Base-by-base conservation (phyloP, 2,113 vertebrate species). In the Nycticebus coucang region DNA sequence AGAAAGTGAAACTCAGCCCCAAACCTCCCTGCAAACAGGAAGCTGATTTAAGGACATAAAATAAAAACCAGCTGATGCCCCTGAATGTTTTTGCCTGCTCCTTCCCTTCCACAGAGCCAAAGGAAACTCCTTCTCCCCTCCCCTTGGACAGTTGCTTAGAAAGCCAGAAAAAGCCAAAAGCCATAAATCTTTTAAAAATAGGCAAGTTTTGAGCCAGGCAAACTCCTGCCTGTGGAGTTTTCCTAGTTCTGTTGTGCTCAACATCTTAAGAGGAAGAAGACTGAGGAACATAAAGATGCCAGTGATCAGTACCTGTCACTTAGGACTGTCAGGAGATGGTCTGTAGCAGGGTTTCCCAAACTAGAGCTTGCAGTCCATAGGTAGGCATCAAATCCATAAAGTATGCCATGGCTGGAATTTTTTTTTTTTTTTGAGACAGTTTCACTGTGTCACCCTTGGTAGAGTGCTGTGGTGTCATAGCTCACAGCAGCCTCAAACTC, bases 11-110 rank as follows among this genome's bases (percentile, higher is more conserved):
- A 89, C 33, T 91, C 89, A 87, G 83, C 87, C 80, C 87, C 4
- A 79, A 97, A 96, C 77, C 89, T 96, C 96, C 95, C 91, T 95
- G 89, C 97, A 97, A 94, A 96, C 95, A 97, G 96, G 97, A 97
- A 97, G 87, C 95, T 97, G 97, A 91, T 96, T 96, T 97, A 96
- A 87, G 95, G 95, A 97, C 97, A 96, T 95, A 97, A 97, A 97
- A 98, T 98, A 98, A 97, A 96, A 97, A 95, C 91, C 97, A 97
- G 95, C 97, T 96, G 95, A 97, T 97, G 89, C 93, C 94, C 95
- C 91, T 87, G 81, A 93, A 87, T 97, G 94, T 96, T 96, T 97
- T 78, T 69, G 86, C 85, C 66, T 96, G 75, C 83, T 93, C 89
- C 81, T 92, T 89, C 94, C 80, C 24, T 55, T 96, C 87, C 60